These are phyloP conservation scores for Thalassarche chlororhynchos DNA, from an alignment of 2,113 vertebrate species.

Conservation along the genomic window DNA sequence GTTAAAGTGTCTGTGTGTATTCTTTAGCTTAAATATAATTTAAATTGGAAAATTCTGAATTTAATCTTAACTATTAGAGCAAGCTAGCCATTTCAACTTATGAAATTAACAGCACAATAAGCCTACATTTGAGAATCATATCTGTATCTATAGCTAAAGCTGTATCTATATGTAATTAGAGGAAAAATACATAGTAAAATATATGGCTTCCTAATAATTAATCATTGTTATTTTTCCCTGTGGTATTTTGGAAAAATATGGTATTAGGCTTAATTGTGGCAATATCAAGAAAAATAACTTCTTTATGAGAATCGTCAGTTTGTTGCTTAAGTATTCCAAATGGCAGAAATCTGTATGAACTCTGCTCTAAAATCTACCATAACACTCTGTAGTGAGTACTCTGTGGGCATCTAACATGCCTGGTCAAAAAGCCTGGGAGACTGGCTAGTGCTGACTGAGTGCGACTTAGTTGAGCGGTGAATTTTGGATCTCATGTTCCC, in stretches of 20 bases:
- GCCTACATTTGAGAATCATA: neutral
- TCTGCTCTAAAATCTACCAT: neutral
- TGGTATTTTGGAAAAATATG: neutral
- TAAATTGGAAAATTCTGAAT: neutral
- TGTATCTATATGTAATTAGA: neutral
- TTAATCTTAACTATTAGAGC: neutral
- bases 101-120: neutral
- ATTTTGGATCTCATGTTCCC: neutral
- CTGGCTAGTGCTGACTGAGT: neutral
- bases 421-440: neutral
- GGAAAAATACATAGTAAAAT: neutral
- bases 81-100: neutral
- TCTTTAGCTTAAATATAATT: neutral
- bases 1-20: neutral
- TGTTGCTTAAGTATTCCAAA: neutral
- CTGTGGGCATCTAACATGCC: neutral
- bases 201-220: neutral
- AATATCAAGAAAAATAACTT: neutral
- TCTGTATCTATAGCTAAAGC: neutral
- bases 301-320: rapidly evolving
- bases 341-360: neutral
- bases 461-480: neutral
- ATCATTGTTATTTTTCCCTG: neutral
- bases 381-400: neutral
- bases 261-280: neutral